Evolutionary conservation across 2,888 invertebrate genomes (phyloP).

Genomic region (Torymus tubicola): DNA sequence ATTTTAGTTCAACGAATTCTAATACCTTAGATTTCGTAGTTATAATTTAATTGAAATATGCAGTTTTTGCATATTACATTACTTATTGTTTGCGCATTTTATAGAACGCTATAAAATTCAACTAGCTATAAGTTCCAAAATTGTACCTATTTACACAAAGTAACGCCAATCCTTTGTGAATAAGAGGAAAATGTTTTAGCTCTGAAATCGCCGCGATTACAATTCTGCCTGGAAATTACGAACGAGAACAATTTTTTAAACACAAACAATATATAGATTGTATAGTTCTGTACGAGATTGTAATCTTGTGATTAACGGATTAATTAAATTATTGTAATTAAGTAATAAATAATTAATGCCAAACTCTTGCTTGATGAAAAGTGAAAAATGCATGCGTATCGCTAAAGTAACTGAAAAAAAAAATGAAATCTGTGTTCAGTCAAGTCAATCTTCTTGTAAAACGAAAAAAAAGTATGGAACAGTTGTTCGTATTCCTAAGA

Average conservation of each 20-base stretch:
- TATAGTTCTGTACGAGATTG: slow-evolving; percentile 52
- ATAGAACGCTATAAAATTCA: slow-evolving; percentile 8
- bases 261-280: slow-evolving; percentile 50
- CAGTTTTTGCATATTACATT: slow-evolving; percentile 16
- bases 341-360: slow-evolving; percentile 54
- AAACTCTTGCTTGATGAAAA: slow-evolving; percentile 56
- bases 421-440: slow-evolving; percentile 50
- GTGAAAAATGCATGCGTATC: slow-evolving; percentile 45
- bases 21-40: slow-evolving; percentile 13
- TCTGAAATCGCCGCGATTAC: slow-evolving; percentile 18
- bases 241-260: slow-evolving; percentile 39
- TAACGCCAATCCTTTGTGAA: slow-evolving; percentile 35
- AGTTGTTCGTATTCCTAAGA: slow-evolving; percentile 46
- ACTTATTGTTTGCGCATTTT: slow-evolving; percentile 18
- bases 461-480: slow-evolving; percentile 32
- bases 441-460: slow-evolving; percentile 51
- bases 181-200: slow-evolving; percentile 28
- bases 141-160: slow-evolving; percentile 12
- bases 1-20: slow-evolving; percentile 19
- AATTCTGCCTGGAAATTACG: slow-evolving; percentile 29
- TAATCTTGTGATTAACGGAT: slow-evolving; percentile 48
- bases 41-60: slow-evolving; percentile 8
- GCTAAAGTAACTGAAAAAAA: slow-evolving; percentile 41
- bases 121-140: slow-evolving; percentile 11
- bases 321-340: slow-evolving; percentile 55